Percentiles rank a stretch among this genome's conserved stretches.
These are phyloP conservation scores for Dicaeum eximium DNA, from an alignment of 2,113 vertebrate genomes.

Conservation along the genomic window DNA sequence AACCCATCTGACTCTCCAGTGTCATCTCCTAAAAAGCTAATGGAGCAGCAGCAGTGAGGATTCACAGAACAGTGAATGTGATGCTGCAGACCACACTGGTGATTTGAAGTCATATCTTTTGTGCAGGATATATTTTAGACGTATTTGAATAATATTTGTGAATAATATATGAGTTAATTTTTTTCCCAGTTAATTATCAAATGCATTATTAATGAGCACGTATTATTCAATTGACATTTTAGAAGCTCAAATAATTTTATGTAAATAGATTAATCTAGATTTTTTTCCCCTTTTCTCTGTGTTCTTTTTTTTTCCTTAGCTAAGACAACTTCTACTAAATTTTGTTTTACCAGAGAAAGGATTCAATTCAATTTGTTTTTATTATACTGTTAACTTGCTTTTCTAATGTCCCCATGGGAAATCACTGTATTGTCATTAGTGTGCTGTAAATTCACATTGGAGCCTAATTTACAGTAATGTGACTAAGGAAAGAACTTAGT, in stretches of 20 bases:
- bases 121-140: background rate
- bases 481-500: background rate
- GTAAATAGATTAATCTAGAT: background rate
- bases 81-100: background rate
- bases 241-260: background rate
- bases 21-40: background rate
- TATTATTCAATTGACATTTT: slow-evolving; percentile 10
- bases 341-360: background rate
- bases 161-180: slow-evolving; percentile 38
- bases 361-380: background rate
- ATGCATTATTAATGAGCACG: background rate
- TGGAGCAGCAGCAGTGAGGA: background rate
- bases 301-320: background rate
- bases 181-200: slow-evolving; percentile 12
- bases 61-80: background rate
- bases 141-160: slow-evolving; percentile 33
- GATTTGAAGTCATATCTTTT: background rate
- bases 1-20: background rate
- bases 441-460: background rate
- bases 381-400: background rate
- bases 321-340: background rate
- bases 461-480: background rate
- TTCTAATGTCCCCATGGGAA: background rate
- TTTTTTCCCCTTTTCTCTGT: background rate
- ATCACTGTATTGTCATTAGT: background rate